A percentile compares a stretch with the other conserved stretches of the same genome.
phyloP scores from a whole-genome alignment of 2,888 invertebrate species.

The Epsilonema sp. region DNA sequence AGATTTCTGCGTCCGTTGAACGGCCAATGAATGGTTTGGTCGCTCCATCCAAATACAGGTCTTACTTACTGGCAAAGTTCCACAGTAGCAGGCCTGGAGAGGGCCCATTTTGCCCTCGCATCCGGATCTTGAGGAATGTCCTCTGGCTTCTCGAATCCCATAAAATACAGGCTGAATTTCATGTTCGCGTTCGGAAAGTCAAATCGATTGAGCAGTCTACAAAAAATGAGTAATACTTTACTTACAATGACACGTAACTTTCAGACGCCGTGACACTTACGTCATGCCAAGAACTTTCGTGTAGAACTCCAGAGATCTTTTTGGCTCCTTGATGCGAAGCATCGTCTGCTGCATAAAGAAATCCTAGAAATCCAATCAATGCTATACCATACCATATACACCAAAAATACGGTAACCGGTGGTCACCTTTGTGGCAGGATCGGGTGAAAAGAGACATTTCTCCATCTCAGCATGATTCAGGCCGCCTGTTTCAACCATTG shows the following conservation, averaged over 20 bases:
- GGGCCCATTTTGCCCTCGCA: conserved; percentile 52
- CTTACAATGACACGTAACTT: too few species aligned
- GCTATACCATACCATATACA: too few species aligned
- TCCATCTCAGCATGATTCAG: too few species aligned
- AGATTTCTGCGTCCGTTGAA: too few species aligned
- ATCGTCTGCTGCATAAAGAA: conserved; percentile 90
- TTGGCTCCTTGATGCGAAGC: conserved; percentile 81
- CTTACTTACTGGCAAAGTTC: conserved; percentile 80
- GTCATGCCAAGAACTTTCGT: conserved; percentile 75
- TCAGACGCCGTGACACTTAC: too few species aligned
- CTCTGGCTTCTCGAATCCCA: conserved; percentile 59
- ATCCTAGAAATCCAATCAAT: not conserved
- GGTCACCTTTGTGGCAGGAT: too few species aligned
- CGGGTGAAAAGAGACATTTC: too few species aligned
- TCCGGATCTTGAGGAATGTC: conserved; percentile 51
- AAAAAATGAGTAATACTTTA: conserved; percentile 9
- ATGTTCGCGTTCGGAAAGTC: conserved; percentile 56
- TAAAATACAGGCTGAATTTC: conserved; percentile 73
- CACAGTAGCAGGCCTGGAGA: conserved; percentile 60
- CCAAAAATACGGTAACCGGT: too few species aligned
- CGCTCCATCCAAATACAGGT: too few species aligned
- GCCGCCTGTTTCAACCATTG: too few species aligned
- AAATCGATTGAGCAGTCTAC: conserved; percentile 51
- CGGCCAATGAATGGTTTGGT: too few species aligned
- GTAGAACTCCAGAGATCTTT: conserved; percentile 67